Base-by-base conservation (phyloP, 2,888 invertebrate genomes). In the Pseudococcus longispinus region DNA sequence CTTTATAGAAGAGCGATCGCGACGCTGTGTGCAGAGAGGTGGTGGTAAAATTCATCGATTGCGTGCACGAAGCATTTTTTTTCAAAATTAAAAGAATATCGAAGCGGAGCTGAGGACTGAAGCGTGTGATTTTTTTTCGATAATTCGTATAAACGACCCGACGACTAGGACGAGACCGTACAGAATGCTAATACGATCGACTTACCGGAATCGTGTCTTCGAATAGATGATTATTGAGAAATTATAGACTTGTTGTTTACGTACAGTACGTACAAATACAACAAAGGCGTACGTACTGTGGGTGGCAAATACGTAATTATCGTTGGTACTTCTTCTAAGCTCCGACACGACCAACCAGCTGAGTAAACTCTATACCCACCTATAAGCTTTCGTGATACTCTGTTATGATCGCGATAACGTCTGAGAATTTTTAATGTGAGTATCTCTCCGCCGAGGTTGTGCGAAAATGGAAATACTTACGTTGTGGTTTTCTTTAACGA, bases 231-330 rank as follows among this genome's bases (percentile, higher is more conserved):
- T 80, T 42, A 80, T 80, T 80, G 77, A 42, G 77, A 80, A 80
- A 80, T 80, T 80, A 80, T 80, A 80, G 77, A 29, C 29, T 37
- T 20, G 42, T 29, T 26, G 77, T 80, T 60, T 60, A 60, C 60
- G 23, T 23, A 8, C 2, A n/a, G n/a, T 55, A 55, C 55, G n/a
- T 20, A 55, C 60, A 9, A 37, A 37, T 80, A 80, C n/a, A 20
- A 80, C 42, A 26, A 80, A 42, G 32, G 77, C 20, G 15, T 42
- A 20, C 77, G 77, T 74, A 42, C 42, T n/a, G 77, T 80, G 77
- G 77, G 77, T 80, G 77, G 77, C 42, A 42, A 80, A 37, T 74
- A 80, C 77, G 77, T 80, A 80, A 42, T 80, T 80, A 80, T 80
- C 77, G n/a, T 6, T 60, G 60, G 77, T 70, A 70, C 29, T 29